phyloP scores from a whole-genome alignment of 2,113 vertebrate species.

The Gymnocephalus cernua region DNA sequence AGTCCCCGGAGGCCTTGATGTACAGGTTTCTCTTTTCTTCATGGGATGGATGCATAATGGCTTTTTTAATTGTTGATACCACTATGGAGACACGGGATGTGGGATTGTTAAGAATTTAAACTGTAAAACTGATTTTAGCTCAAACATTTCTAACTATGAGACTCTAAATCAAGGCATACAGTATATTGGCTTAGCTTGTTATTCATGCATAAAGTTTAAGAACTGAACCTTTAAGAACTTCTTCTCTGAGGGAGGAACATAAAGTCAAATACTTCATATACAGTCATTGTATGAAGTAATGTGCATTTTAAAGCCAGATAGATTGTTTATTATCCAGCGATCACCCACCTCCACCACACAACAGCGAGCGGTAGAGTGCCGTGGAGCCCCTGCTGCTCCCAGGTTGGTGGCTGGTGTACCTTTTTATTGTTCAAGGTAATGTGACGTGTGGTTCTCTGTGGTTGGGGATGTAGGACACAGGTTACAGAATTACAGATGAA shows the following conservation, averaged over 20 bases:
- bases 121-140: not conserved
- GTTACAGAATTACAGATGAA: conserved; percentile 2
- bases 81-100: not conserved
- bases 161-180: not conserved
- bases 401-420: conserved; percentile 30
- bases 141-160: conserved; percentile 1
- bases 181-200: not conserved
- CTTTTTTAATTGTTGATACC: conserved; percentile 4
- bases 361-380: not conserved
- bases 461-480: not conserved
- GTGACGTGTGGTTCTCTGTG: not conserved
- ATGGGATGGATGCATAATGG: not conserved
- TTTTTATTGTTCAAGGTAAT: conserved; percentile 35
- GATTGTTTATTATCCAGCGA: conserved; percentile 29
- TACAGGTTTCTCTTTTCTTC: not conserved
- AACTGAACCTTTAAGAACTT: not conserved
- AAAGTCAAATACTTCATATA: not conserved
- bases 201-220: not conserved
- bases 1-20: not conserved
- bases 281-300: no score
- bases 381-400: conserved; percentile 32
- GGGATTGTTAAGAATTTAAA: not conserved
- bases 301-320: conserved; percentile 35
- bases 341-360: conserved; percentile 27
- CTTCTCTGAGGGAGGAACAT: conserved; percentile 18